A percentile compares a stretch with the other conserved stretches of the same genome.
Evolutionary conservation across 2,888 invertebrate genomes (phyloP).

Genomic region (Andrena haemorrhoa): DNA sequence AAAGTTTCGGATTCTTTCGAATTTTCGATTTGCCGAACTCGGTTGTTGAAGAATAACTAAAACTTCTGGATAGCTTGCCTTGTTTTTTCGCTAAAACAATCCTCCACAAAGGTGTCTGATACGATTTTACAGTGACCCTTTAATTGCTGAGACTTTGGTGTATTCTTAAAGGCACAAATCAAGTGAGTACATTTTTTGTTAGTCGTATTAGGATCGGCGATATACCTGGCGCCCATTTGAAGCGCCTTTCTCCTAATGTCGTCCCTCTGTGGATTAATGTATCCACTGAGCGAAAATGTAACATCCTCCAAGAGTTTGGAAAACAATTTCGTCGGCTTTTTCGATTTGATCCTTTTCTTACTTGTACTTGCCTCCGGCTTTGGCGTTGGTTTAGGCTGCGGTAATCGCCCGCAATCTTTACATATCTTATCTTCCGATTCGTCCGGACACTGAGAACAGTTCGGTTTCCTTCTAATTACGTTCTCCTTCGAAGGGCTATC

Average conservation of each 20-base stretch:
- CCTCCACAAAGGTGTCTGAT: constrained; percentile 80
- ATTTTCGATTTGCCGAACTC: neutral
- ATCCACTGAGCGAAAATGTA: constrained; percentile 81
- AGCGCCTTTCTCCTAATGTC: constrained; percentile 81
- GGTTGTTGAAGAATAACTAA: neutral
- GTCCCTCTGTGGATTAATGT: constrained; percentile 82
- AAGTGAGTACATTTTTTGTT: constrained; percentile 80
- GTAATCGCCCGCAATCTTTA: constrained; percentile 71
- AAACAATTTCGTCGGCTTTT: constrained; percentile 72
- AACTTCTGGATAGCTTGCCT: constrained; percentile 70
- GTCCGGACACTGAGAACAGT: constrained; percentile 70
- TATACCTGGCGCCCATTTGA: constrained; percentile 82
- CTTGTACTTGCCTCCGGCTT: constrained; percentile 13
- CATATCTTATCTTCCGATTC: constrained; percentile 74
- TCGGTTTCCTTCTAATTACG: constrained; percentile 49
- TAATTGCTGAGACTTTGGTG: constrained; percentile 81
- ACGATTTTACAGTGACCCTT: constrained; percentile 80
- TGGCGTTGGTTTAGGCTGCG: constrained; percentile 45
- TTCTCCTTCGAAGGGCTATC: constrained; percentile 1
- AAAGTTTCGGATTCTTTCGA: too few species aligned
- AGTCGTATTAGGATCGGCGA: constrained; percentile 79
- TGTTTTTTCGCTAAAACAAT: constrained; percentile 79
- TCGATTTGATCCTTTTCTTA: constrained; percentile 47
- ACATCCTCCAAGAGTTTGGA: constrained; percentile 77
- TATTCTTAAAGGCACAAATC: constrained; percentile 82